Conservation (phyloP, 23 tunicate genomes). For the Halocynthia aurantium region DNA sequence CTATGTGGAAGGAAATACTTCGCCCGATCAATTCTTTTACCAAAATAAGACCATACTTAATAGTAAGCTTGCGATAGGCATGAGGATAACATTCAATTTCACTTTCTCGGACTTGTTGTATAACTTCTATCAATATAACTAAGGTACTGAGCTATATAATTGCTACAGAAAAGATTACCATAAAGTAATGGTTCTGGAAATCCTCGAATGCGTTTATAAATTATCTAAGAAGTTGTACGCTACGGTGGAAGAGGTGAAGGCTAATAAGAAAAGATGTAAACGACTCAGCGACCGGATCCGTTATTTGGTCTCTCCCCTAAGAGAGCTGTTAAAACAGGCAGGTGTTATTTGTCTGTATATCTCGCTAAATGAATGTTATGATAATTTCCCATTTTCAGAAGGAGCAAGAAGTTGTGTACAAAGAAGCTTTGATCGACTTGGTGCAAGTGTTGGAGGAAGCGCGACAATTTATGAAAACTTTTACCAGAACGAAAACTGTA, state of each 20-base stretch:
- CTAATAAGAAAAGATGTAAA: conserved; percentile 63
- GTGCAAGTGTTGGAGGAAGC: conserved; percentile 75
- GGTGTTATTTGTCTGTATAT: background rate
- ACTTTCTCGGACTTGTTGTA: no score
- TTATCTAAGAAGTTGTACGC: conserved; percentile 50
- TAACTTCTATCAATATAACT: no score
- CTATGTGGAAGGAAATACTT: no score
- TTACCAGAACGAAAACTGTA: conserved; percentile 50
- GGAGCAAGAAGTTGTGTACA: conserved; percentile 46
- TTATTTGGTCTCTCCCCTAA: conserved; percentile 59
- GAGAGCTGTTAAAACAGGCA: conserved; percentile 46
- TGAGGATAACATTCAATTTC: no score
- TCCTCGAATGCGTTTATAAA: conserved; percentile 54
- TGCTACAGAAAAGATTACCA: background rate
- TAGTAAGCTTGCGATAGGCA: no score
- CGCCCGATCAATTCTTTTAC: no score
- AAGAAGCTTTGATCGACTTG: conserved; percentile 68
- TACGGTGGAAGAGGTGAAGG: conserved; percentile 74
- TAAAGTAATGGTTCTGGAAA: conserved; percentile 54
- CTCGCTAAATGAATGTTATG: background rate
- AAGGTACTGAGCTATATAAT: no score
- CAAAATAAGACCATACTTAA: no score
- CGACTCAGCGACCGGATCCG: conserved; percentile 56
- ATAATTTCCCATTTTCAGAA: conserved; percentile 3
- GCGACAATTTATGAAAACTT: conserved; percentile 49